These are phyloP conservation scores for Idaea straminata DNA, from an alignment of 2,888 invertebrate species.

Conservation along the genomic window DNA sequence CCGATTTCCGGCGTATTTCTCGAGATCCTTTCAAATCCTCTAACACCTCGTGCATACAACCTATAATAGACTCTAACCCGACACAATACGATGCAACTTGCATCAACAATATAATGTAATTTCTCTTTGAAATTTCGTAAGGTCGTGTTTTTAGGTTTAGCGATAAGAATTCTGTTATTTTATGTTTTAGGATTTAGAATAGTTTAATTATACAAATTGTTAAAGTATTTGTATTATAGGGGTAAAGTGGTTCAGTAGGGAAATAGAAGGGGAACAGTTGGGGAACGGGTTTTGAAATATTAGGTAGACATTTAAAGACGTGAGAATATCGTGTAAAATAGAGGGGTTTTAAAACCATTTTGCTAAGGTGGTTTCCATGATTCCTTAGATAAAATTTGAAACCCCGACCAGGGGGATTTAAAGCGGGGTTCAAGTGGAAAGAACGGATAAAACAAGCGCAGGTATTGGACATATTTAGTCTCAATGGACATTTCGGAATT, in stretches of 20 bases:
- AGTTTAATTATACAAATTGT: neutral
- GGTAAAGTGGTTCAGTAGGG: neutral
- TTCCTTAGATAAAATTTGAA: too few species aligned
- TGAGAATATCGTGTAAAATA: too few species aligned
- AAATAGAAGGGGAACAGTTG: neutral
- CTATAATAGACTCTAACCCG: conserved; percentile 6
- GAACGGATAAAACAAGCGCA: too few species aligned
- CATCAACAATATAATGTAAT: conserved; percentile 11
- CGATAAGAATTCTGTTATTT: conserved; percentile 22
- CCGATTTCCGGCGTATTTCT: conserved; percentile 55
- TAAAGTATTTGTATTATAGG: neutral
- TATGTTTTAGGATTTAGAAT: conserved; percentile 11
- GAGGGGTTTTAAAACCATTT: too few species aligned
- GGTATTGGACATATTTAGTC: too few species aligned
- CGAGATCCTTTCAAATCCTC: conserved; percentile 35
- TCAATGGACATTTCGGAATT: too few species aligned
- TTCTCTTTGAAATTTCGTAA: conserved; percentile 19
- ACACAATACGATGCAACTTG: conserved; percentile 6
- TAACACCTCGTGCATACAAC: conserved; percentile 13
- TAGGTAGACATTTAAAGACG: neutral
- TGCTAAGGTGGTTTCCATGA: too few species aligned
- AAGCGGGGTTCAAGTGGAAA: too few species aligned
- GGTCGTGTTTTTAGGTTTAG: conserved; percentile 20
- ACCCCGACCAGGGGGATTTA: too few species aligned
- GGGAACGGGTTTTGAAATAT: neutral